Conservation (phyloP, 2,797 vertebrate genomes). For the Malurus leucopterus region DNA sequence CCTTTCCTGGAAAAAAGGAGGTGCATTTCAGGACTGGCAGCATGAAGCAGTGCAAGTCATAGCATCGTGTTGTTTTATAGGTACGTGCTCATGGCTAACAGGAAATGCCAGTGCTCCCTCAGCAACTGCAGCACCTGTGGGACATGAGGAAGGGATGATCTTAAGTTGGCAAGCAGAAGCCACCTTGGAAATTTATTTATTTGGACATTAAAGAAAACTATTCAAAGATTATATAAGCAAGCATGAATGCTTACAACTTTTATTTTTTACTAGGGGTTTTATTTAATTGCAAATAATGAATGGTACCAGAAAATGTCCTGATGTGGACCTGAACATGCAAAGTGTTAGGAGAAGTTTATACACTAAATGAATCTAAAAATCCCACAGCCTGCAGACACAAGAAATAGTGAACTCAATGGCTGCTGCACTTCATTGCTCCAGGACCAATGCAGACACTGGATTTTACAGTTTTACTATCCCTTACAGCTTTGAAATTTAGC, state of each 20-base stretch:
- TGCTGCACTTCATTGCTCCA: neutral
- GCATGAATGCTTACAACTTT: neutral
- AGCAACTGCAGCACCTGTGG: neutral
- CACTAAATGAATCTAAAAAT: neutral
- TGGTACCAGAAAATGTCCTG: neutral
- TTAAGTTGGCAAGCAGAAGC: neutral
- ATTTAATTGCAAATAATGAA: neutral
- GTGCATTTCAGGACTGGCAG: neutral
- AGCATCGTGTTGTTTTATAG: neutral
- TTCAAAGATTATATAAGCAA: neutral
- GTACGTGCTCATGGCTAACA: neutral
- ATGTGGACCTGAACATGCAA: neutral
- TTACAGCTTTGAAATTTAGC: neutral
- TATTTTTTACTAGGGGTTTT: neutral
- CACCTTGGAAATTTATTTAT: neutral
- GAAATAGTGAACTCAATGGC: neutral
- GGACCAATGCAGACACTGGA: neutral
- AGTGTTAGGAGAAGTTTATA: neutral
- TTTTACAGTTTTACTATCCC: neutral
- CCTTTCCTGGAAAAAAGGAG: neutral
- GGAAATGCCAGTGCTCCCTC: neutral
- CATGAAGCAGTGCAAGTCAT: neutral
- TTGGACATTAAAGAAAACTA: neutral
- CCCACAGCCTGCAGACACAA: neutral
- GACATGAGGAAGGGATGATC: neutral